Conservation (phyloP, 2,888 invertebrate species). For the Aspidapion aeneum region DNA sequence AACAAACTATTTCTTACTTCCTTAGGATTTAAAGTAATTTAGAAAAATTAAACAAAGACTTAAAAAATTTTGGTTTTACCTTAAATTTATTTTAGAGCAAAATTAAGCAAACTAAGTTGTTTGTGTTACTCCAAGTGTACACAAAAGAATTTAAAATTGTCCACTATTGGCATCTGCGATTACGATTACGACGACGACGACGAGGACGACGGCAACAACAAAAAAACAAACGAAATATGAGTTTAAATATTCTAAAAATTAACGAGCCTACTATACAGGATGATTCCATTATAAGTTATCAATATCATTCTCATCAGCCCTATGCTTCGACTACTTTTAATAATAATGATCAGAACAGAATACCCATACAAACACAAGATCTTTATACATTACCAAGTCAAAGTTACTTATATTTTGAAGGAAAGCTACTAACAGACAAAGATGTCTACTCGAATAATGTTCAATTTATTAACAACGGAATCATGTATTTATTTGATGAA, state of each 20-base stretch:
- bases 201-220: not conserved
- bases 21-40: conserved; percentile 12
- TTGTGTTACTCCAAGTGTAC: not conserved
- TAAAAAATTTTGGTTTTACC: not conserved
- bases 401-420: conserved; percentile 29
- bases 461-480: conserved; percentile 22
- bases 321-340: conserved; percentile 30
- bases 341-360: conserved; percentile 39
- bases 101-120: not conserved
- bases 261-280: conserved; percentile 22
- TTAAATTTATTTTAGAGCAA: not conserved
- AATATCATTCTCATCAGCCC: conserved; percentile 34
- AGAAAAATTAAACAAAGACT: not conserved
- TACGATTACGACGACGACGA: too few species aligned
- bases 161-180: too few species aligned
- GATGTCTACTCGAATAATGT: conserved; percentile 10
- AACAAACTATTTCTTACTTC: conserved; percentile 19
- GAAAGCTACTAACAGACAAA: conserved; percentile 18
- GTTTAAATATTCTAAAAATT: conserved; percentile 26
- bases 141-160: too few species aligned
- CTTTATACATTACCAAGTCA: conserved; percentile 32
- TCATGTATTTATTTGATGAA: conserved; percentile 21
- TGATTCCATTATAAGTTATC: conserved; percentile 28
- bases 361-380: conserved; percentile 34
- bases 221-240: too few species aligned